Percentiles rank a stretch among this genome's conserved stretches.
Evolutionary conservation across 2,113 vertebrate species (phyloP).

Genomic region (Paramisgurnus dabryanus): DNA sequence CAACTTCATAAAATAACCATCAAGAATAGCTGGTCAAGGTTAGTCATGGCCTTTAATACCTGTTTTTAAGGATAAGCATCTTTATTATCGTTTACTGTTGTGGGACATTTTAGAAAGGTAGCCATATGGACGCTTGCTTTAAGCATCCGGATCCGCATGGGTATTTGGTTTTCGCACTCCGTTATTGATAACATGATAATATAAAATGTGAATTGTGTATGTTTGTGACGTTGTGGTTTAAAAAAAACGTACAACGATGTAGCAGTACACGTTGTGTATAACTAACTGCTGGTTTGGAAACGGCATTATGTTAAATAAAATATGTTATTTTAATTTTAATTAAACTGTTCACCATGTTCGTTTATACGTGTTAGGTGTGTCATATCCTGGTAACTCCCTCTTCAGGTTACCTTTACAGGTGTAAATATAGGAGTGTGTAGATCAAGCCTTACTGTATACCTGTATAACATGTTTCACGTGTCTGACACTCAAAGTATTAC

Average conservation of each 20-base stretch:
- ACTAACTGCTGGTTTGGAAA: neutral
- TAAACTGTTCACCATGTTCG: neutral
- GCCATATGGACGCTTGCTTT: conserved; percentile 20
- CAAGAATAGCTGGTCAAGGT: conserved; percentile 15
- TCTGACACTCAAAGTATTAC: no score
- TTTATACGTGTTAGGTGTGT: conserved; percentile 42
- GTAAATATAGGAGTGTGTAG: neutral
- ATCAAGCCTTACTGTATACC: neutral
- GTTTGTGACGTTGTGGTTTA: neutral
- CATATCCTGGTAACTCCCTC: conserved; percentile 50
- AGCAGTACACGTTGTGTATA: neutral
- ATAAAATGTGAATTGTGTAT: neutral
- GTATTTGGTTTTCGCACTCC: neutral
- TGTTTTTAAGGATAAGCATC: neutral
- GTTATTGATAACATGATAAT: neutral
- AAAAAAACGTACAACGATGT: neutral
- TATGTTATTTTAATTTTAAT: neutral
- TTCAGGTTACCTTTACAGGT: conserved; percentile 6
- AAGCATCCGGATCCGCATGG: no score
- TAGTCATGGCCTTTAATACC: neutral
- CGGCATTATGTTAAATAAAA: neutral
- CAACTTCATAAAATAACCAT: conserved; percentile 1
- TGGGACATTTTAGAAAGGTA: neutral
- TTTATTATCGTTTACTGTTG: neutral
- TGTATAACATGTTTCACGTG: neutral